These are phyloP conservation scores for Drosophila testacea DNA, from an alignment of 2,888 invertebrate genomes.

Conservation along the genomic window DNA sequence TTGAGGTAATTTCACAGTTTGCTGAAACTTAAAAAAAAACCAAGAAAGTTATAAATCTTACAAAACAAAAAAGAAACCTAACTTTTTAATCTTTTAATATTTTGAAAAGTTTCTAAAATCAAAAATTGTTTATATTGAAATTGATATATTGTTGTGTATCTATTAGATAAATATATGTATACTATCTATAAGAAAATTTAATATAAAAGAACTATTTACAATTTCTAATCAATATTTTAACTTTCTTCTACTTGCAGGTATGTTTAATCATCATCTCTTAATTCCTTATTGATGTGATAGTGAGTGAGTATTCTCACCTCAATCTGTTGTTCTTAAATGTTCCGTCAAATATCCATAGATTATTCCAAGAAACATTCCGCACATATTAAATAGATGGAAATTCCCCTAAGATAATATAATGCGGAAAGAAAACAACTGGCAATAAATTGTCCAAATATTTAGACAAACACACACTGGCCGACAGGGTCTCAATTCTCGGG, in stretches of 20 bases:
- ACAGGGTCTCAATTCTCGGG: not conserved
- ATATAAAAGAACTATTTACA: not conserved
- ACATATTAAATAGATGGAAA: constrained; percentile 16
- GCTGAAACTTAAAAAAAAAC: constrained; percentile 4
- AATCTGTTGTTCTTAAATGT: not conserved
- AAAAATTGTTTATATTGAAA: no score
- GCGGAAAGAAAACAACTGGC: constrained; percentile 35
- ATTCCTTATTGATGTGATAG: not conserved
- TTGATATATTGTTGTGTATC: no score
- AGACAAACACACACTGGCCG: constrained; percentile 11
- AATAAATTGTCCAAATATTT: constrained; percentile 62
- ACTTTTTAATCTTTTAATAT: not conserved
- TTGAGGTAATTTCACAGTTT: constrained; percentile 58
- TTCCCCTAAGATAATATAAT: constrained; percentile 2
- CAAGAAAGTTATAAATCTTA: not conserved
- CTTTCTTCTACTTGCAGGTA: constrained; percentile 62
- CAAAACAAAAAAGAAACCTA: not conserved
- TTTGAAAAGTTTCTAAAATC: no score
- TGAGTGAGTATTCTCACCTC: constrained; percentile 24
- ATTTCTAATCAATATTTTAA: constrained; percentile 26
- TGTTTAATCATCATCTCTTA: constrained; percentile 28
- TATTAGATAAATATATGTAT: no score
- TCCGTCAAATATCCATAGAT: not conserved
- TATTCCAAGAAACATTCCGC: not conserved
- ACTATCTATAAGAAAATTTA: no score